Base-by-base conservation (phyloP, 2,797 vertebrate species). In the Peromyscus eremicus region DNA sequence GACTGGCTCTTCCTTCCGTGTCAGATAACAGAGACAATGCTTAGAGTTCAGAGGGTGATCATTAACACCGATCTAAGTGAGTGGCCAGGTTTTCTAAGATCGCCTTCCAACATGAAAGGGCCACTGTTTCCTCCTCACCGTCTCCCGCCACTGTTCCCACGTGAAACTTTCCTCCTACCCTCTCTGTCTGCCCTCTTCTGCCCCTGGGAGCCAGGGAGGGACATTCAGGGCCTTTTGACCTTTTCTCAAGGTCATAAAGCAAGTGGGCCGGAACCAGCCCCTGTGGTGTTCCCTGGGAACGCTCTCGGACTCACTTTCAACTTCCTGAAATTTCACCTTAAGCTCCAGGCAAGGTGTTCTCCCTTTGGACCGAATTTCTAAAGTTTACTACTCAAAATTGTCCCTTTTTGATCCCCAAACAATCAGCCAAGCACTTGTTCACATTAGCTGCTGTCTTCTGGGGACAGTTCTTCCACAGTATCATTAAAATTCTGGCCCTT, bases 401-500 rank as follows among this genome's bases (percentile, higher is more conserved):
- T 62, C 73, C 14, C 29, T 29, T 68, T 81, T 11, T 0, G 0
- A 37, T 83, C 85, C 82, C 62, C 68, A 10, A 13, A 75, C 8
- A 76, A 55, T 83, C 5, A 70, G 88, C 27, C 49, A 23, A 49
- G 52, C 5, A 0, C 2, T 0, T 7, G 27, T 29, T 89, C 92
- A 6, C 52, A 3, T 55, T 66, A 71, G 29, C 70, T 17, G n/a
- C 66, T 0, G 4, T 87, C 86, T 57, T 92, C 57, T 21, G 55
- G 91, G 81, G 71, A 37, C 86, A 82, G 16, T n/a, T 88, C 55
- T 89, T 25, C 32, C 6, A 0, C 46, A 25, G 19, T 3, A 6
- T 77, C 52, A 71, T 89, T 91, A 52, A 71, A 87, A 94, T 43
- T 32, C 60, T 89, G 34, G 52, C 55, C 57, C 66, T 86, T 6